phyloP scores from a whole-genome alignment of 2,797 vertebrate species.

The Anguilla anguilla region DNA sequence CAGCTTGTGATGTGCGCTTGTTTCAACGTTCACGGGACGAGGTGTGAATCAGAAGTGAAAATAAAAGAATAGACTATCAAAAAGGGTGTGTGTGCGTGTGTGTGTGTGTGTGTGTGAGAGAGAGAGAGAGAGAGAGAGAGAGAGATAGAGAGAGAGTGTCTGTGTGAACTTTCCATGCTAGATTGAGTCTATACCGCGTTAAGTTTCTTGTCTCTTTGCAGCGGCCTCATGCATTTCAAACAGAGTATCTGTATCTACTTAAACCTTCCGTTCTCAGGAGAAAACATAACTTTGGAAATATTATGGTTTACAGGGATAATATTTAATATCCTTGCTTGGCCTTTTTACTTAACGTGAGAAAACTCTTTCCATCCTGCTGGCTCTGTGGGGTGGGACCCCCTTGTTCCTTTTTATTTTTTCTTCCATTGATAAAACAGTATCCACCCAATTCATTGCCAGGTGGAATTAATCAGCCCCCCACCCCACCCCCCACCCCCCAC shows the following conservation, averaged over 20 bases:
- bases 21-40: not conserved
- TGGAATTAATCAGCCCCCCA: not conserved
- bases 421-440: constrained; percentile 12
- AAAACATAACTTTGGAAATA: not conserved
- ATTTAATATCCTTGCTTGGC: not conserved
- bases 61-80: not conserved
- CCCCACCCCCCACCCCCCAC: not conserved
- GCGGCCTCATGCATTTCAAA: constrained; percentile 1
- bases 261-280: not conserved
- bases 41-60: not conserved
- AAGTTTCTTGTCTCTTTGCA: constrained; percentile 1
- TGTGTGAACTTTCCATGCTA: constrained; percentile 36
- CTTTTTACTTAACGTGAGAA: not conserved
- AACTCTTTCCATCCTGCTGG: not conserved
- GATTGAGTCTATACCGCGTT: not conserved
- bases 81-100: not conserved
- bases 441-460: not conserved
- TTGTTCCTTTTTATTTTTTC: not conserved
- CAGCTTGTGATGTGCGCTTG: not conserved
- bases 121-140: not conserved
- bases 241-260: not conserved
- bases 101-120: not conserved
- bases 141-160: not conserved
- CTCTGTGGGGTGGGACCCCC: not conserved
- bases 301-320: not conserved